Conservation (phyloP, 1,140 invertebrate genomes). For the Pseudomyrmex concolor region DNA sequence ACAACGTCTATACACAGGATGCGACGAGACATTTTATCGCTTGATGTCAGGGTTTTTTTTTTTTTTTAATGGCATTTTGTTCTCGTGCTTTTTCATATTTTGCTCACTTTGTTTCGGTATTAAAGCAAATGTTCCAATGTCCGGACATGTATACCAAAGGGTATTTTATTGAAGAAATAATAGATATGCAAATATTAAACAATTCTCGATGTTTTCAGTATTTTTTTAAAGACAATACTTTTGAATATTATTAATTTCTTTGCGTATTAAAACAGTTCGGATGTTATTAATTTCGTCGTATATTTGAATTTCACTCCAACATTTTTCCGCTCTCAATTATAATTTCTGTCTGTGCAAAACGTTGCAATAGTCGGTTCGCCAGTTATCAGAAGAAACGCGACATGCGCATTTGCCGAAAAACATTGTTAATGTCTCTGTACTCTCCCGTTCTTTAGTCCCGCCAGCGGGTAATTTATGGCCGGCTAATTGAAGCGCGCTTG, state of each 20-base stretch:
- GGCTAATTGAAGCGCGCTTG: conserved; percentile 48
- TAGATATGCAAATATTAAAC: too few relatives aligned
- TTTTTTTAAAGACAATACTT: too few relatives aligned
- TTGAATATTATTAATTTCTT: too few relatives aligned
- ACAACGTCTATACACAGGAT: not conserved
- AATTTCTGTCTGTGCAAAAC: not conserved
- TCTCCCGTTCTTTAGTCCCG: not conserved
- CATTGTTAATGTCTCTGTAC: conserved; percentile 39
- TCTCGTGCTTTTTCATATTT: not conserved
- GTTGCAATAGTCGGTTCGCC: not conserved
- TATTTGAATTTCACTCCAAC: conserved; percentile 10
- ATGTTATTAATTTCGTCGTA: not conserved
- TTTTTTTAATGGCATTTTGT: not conserved
- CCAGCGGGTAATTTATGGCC: conserved; percentile 37
- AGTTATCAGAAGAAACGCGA: conserved; percentile 24
- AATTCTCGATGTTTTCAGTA: too few relatives aligned
- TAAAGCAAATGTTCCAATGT: too few relatives aligned
- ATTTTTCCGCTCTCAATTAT: conserved; percentile 7
- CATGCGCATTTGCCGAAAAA: conserved; percentile 36
- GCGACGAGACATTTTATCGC: conserved; percentile 11
- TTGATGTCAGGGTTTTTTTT: not conserved
- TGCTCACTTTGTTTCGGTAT: not conserved
- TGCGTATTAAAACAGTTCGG: too few relatives aligned
- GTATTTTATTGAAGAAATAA: too few relatives aligned
- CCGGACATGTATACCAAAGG: too few relatives aligned